Percentiles rank a stretch among this genome's conserved stretches.
Evolutionary conservation across 2,113 vertebrate species (phyloP).

Genomic region (Herpailurus yagouaroundi): DNA sequence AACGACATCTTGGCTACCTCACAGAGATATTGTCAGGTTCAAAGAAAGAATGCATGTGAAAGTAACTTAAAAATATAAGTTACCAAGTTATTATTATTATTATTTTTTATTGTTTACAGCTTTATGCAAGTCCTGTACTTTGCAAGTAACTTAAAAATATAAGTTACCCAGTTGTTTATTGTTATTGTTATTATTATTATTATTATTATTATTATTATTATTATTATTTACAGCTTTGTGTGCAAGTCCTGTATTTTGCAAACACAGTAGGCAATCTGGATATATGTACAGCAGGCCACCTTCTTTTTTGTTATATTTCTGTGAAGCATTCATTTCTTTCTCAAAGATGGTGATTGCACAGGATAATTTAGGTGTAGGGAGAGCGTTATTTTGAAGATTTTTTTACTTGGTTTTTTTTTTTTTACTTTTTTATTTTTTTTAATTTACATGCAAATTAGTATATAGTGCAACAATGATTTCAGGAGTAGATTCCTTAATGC

Average conservation of each 20-base stretch:
- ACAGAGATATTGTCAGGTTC: neutral
- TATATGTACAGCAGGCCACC: neutral
- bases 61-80: neutral
- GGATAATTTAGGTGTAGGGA: neutral
- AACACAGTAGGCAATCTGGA: neutral
- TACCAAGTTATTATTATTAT: neutral
- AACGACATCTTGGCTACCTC: neutral
- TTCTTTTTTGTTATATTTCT: neutral
- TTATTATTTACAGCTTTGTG: neutral
- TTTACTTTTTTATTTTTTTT: no score
- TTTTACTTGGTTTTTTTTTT: neutral
- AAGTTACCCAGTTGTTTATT: no score
- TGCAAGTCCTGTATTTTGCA: neutral
- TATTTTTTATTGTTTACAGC: neutral
- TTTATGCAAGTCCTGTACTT: neutral
- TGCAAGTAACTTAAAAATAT: neutral
- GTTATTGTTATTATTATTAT: neutral
- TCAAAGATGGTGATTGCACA: neutral
- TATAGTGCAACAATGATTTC: no score
- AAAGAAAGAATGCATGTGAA: neutral
- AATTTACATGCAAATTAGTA: no score
- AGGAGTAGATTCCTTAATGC: no score
- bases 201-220: neutral
- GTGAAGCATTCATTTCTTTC: neutral
- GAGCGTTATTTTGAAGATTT: conserved; percentile 16